A percentile compares a stretch with the other conserved stretches of the same genome.
Conservation (phyloP, 2,888 invertebrate genomes). For the Atethmia centrago region DNA sequence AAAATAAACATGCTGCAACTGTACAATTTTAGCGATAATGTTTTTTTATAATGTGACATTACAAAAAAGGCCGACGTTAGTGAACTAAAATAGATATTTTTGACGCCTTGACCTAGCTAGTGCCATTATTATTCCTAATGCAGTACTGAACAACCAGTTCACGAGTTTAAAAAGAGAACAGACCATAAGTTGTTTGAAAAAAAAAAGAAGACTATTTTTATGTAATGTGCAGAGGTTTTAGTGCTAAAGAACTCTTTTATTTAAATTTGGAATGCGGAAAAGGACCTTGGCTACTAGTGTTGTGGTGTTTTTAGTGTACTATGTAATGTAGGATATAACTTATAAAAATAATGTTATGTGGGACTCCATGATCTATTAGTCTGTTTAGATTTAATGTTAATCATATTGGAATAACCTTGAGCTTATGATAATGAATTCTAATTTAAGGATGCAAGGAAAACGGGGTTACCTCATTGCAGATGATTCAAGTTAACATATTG, state of each 20-base stretch:
- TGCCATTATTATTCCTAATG: constrained; percentile 75
- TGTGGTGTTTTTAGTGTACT: constrained; percentile 47
- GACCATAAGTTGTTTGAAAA: constrained; percentile 4
- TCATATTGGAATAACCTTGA: constrained; percentile 54
- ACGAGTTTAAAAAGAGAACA: constrained; percentile 46
- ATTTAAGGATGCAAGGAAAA: constrained; percentile 55
- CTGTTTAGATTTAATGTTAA: constrained; percentile 14
- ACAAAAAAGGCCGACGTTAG: constrained; percentile 61
- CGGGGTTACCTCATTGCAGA: background rate
- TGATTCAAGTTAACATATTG: constrained; percentile 14
- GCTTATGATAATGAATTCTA: constrained; percentile 54
- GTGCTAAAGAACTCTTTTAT: constrained; percentile 1
- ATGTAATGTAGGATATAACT: constrained; percentile 36
- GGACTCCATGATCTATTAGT: constrained; percentile 11
- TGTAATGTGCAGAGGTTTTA: constrained; percentile 20
- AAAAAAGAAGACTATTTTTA: constrained; percentile 7
- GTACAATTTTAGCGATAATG: constrained; percentile 43
- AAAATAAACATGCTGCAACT: constrained; percentile 38
- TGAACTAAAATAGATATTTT: constrained; percentile 76
- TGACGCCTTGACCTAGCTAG: constrained; percentile 81
- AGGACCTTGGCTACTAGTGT: constrained; percentile 42
- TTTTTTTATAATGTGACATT: constrained; percentile 51
- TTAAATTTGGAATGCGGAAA: constrained; percentile 58
- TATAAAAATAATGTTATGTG: background rate
- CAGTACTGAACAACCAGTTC: constrained; percentile 71